Conservation (phyloP, 2,888 invertebrate species). For the Helleia helle region DNA sequence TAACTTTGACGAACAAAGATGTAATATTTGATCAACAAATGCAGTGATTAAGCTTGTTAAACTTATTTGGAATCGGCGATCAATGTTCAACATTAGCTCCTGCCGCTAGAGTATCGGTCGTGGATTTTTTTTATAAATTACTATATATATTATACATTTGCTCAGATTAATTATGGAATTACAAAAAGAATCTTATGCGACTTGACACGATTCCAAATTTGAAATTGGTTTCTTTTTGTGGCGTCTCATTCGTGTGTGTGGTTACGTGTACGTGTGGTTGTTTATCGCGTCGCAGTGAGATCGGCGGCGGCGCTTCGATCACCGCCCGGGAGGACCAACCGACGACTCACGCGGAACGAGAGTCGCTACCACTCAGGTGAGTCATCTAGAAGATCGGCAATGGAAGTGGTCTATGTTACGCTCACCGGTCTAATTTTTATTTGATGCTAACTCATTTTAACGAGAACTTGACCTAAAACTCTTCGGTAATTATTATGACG, state of each 20-base stretch:
- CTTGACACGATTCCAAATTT: conserved; percentile 28
- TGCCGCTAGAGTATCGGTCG: too few relatives aligned
- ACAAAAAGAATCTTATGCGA: neutral
- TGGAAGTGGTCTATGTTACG: conserved; percentile 4
- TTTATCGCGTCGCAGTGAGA: conserved; percentile 73
- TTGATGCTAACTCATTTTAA: too few relatives aligned
- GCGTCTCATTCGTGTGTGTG: conserved; percentile 26
- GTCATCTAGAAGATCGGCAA: conserved; percentile 37
- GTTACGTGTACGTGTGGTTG: conserved; percentile 53
- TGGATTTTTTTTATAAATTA: too few relatives aligned
- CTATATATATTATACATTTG: too few relatives aligned
- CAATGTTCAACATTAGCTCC: too few relatives aligned
- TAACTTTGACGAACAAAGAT: too few relatives aligned
- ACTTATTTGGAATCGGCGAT: neutral
- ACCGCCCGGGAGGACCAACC: conserved; percentile 84
- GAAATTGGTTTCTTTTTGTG: conserved; percentile 28
- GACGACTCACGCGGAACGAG: conserved; percentile 93
- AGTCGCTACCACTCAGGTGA: conserved; percentile 97
- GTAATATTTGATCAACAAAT: neutral
- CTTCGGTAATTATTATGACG: too few relatives aligned
- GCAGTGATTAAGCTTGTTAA: neutral
- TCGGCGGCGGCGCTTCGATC: conserved; percentile 65
- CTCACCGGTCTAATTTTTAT: too few relatives aligned
- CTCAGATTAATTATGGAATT: too few relatives aligned
- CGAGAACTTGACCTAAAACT: too few relatives aligned